These are phyloP conservation scores for Podarcis muralis DNA, from an alignment of 2,113 vertebrate species.

Conservation along the genomic window DNA sequence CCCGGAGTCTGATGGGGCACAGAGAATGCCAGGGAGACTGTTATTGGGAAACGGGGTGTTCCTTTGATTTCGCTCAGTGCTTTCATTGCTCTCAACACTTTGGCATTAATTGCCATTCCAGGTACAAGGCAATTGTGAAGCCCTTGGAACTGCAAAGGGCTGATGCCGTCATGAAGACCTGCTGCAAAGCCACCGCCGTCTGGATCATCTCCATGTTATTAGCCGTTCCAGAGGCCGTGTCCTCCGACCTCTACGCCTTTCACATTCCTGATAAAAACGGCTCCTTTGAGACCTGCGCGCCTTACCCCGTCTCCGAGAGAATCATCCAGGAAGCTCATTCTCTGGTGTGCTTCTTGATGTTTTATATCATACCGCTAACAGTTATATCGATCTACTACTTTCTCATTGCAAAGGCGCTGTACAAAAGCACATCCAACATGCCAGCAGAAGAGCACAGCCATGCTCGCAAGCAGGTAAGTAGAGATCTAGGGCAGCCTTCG, in stretches of 20 bases:
- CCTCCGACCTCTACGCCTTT: slow-evolving; percentile 80
- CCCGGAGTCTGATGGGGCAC: background rate
- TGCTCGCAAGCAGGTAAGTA: slow-evolving; percentile 80
- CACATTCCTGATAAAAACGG: slow-evolving; percentile 71
- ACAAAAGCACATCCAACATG: slow-evolving; percentile 80
- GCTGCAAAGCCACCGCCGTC: slow-evolving; percentile 77
- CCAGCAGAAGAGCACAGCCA: slow-evolving; percentile 80
- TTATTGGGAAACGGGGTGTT: background rate
- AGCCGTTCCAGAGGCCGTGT: slow-evolving; percentile 81
- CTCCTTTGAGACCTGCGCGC: slow-evolving; percentile 77
- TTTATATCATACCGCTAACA: slow-evolving; percentile 80
- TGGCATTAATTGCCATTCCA: slow-evolving; percentile 56
- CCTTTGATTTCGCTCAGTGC: background rate
- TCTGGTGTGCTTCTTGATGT: slow-evolving; percentile 80
- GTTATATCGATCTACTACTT: slow-evolving; percentile 84
- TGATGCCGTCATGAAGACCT: slow-evolving; percentile 78
- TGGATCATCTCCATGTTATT: slow-evolving; percentile 81
- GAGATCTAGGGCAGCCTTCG: background rate
- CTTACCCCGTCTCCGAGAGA: slow-evolving; percentile 79
- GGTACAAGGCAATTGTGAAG: slow-evolving; percentile 82
- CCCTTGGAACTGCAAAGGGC: slow-evolving; percentile 80
- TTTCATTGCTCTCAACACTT: background rate
- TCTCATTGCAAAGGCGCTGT: slow-evolving; percentile 81
- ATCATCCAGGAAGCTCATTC: slow-evolving; percentile 80
- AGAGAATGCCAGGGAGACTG: background rate